These are phyloP conservation scores for Diachasmimorpha longicaudata DNA, from an alignment of 1,140 invertebrate genomes.

Conservation along the genomic window DNA sequence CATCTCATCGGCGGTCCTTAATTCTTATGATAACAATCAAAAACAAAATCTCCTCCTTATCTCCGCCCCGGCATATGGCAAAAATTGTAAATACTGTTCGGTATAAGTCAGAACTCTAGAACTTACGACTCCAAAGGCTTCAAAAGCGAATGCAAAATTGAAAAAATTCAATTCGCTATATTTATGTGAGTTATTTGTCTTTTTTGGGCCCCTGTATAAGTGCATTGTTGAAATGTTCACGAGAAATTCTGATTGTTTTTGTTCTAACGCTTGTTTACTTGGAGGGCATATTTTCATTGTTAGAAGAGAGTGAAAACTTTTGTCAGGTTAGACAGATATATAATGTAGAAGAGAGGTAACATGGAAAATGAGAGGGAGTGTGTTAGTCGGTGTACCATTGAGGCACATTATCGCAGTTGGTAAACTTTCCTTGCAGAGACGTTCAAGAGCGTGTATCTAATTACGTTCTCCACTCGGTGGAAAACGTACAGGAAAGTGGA, in stretches of 20 bases:
- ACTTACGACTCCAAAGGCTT: too few species aligned
- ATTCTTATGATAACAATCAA: too few species aligned
- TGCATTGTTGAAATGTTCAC: neutral
- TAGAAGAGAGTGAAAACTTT: slow-evolving; percentile 4
- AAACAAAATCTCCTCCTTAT: too few species aligned
- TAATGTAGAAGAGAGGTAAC: neutral
- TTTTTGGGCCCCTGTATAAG: neutral
- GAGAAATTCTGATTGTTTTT: neutral
- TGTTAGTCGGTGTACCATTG: slow-evolving; percentile 12
- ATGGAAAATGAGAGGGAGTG: neutral
- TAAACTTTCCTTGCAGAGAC: neutral
- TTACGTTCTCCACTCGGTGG: slow-evolving; percentile 11
- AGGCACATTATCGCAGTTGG: slow-evolving; percentile 15
- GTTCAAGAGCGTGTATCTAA: slow-evolving; percentile 2
- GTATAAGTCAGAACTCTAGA: too few species aligned
- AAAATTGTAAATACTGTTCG: too few species aligned
- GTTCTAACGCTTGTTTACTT: neutral
- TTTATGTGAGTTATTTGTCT: neutral
- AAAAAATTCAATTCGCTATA: too few species aligned
- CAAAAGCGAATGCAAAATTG: too few species aligned
- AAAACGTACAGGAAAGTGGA: neutral
- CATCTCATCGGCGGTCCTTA: too few species aligned
- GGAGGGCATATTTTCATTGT: neutral
- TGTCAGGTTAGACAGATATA: slow-evolving; percentile 10
- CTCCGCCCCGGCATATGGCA: too few species aligned